These are phyloP conservation scores for Arenicola marina DNA, from an alignment of 2,888 invertebrate species.

Conservation along the genomic window DNA sequence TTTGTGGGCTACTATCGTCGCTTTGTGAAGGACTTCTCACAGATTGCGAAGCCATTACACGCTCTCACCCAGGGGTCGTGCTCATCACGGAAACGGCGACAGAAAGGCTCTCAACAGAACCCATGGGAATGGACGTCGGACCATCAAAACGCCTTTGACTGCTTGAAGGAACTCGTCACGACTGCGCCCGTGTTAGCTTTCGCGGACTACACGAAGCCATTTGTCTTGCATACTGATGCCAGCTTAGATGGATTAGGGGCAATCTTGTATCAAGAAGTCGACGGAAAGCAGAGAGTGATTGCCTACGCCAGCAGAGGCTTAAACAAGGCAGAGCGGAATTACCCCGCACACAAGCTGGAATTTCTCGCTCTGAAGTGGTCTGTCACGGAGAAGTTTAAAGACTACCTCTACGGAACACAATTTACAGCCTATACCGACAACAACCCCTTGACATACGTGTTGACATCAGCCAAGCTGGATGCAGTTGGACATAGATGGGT, in stretches of 20 bases:
- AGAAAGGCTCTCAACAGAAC: neutral
- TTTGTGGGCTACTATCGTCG: neutral
- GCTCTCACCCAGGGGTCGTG: neutral
- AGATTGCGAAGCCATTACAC: neutral
- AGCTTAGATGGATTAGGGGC: neutral
- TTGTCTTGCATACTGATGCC: conserved; percentile 1
- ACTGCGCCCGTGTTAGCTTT: neutral
- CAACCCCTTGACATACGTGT: neutral
- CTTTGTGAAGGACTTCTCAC: neutral
- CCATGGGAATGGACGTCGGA: neutral
- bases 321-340: neutral
- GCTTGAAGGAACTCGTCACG: neutral
- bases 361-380: conserved; percentile 2
- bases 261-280: neutral
- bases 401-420: neutral
- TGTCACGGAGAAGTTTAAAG: neutral
- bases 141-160: neutral
- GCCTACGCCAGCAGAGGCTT: neutral
- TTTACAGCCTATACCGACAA: neutral
- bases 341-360: neutral
- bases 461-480: neutral
- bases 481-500: conserved; percentile 1
- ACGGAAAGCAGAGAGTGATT: neutral
- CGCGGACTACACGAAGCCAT: neutral
- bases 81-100: too few species aligned